Conservation (phyloP, 2,797 vertebrate species). For the Chromis chromis region DNA sequence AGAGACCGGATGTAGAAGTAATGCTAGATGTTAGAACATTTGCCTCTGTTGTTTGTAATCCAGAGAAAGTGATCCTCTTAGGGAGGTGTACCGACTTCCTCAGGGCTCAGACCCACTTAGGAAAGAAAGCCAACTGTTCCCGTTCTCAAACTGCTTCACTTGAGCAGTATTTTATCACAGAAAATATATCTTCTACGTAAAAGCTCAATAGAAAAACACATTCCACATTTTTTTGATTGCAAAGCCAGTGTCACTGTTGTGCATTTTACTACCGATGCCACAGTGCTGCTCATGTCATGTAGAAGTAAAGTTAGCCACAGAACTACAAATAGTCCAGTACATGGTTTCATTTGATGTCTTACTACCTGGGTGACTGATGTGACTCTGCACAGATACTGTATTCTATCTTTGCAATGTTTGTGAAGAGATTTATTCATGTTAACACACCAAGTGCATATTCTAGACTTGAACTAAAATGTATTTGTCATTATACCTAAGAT, state of each 20-base stretch:
- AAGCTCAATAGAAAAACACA: constrained; percentile 53
- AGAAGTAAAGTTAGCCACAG: constrained; percentile 19
- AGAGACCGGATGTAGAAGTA: constrained; percentile 49
- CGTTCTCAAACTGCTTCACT: constrained; percentile 26
- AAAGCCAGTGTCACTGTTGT: constrained; percentile 32
- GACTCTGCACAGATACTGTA: constrained; percentile 20
- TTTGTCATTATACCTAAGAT: constrained; percentile 33
- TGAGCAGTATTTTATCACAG: constrained; percentile 40
- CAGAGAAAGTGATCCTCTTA: constrained; percentile 74
- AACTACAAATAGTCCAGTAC: constrained; percentile 38
- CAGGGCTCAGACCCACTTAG: constrained; percentile 64
- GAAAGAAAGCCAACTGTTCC: constrained; percentile 55
- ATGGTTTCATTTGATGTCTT: constrained; percentile 38
- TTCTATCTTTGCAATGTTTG: constrained; percentile 34
- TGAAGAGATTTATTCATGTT: constrained; percentile 48
- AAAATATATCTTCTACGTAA: constrained; percentile 34
- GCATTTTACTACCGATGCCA: constrained; percentile 26
- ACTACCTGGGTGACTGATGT: constrained; percentile 21
- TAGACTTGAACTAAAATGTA: constrained; percentile 32
- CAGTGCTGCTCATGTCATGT: constrained; percentile 21
- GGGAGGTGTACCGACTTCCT: constrained; percentile 59
- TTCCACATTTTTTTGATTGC: constrained; percentile 56
- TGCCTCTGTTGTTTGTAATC: constrained; percentile 67
- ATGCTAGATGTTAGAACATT: constrained; percentile 48
- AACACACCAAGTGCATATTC: constrained; percentile 55